Base-by-base conservation (phyloP, 2,797 vertebrate species). In the Helicolenus hilgendorfi region DNA sequence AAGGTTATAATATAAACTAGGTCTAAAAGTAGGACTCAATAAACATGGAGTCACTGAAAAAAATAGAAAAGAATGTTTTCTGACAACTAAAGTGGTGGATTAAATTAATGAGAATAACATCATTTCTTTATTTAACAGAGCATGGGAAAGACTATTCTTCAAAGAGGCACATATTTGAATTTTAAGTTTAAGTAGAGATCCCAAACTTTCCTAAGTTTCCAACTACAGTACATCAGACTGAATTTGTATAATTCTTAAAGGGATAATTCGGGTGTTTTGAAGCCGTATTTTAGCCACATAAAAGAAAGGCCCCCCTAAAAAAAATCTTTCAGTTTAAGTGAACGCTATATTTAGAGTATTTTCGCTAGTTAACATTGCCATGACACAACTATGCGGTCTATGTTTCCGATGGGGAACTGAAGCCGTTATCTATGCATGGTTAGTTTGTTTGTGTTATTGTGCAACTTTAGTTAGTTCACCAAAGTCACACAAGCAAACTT, bases 1-100 rank as follows among this genome's bases (percentile, higher is more conserved):
- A 82, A 92, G 67, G 79, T 68, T 91, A 29, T 62, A 83, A 68
- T 7, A 83, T 68, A 15, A 82, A 62, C 11, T 29, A 24, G 29
- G 33, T 20, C 59, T 64, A 75, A 81, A 81, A 84, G 27, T 71
- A 81, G 14, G 27, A 59, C 24, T 77, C 31, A 41, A 73, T 18
- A 68, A 64, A 68, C 36, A 78, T 55, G 60, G 13, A 56, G 10
- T 65, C 70, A 27, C 36, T 58, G 27, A 45, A 63, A 73, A 67
- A 22, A 24, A 31, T 7, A 36, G 49, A 20, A 77, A 65, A 11
- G 22, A 70, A 24, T 10, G 1, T 35, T 10, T 38, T 31, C 36
- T 59, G 15, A 58, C 31, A 38, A 14, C 7, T 81, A 35, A 36
- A 33, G 3, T 20, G 7, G 14, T 26, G n/a, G 24, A 60, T 65